Percentiles rank a stretch among this genome's conserved stretches.
These are phyloP conservation scores for Xyrichtys novacula DNA, from an alignment of 2,797 vertebrate species.

Conservation along the genomic window DNA sequence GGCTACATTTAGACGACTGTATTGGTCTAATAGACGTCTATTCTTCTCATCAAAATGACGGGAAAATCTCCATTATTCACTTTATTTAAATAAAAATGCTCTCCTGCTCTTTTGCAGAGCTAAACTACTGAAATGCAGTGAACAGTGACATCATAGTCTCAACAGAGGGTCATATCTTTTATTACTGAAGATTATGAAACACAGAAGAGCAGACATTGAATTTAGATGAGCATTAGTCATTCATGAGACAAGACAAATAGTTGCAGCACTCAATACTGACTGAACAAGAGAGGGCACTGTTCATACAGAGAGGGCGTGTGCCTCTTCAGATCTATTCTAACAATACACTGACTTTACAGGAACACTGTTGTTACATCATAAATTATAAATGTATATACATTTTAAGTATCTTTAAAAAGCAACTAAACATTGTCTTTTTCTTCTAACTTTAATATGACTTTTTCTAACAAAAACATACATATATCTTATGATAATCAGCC, in stretches of 20 bases:
- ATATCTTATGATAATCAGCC: too few species aligned
- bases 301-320: constrained; percentile 1
- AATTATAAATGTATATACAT: too few species aligned
- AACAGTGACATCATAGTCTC: constrained; percentile 58
- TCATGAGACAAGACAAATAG: constrained; percentile 45
- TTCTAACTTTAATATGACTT: too few species aligned
- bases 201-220: constrained; percentile 63
- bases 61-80: constrained; percentile 44
- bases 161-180: constrained; percentile 48
- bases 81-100: constrained; percentile 46
- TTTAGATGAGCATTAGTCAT: constrained; percentile 30
- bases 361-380: too few species aligned
- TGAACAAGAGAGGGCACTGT: constrained; percentile 7
- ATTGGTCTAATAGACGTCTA: too few species aligned
- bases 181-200: constrained; percentile 53
- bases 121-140: constrained; percentile 55
- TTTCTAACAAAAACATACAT: too few species aligned
- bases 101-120: constrained; percentile 50
- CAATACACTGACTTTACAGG: neutral
- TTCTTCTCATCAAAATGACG: constrained; percentile 39
- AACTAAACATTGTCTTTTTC: too few species aligned
- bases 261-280: constrained; percentile 19
- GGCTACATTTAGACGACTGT: too few species aligned
- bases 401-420: too few species aligned
- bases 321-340: constrained; percentile 16